A percentile compares a stretch with the other conserved stretches of the same genome.
Evolutionary conservation across 1,140 invertebrate species (phyloP).

Genomic region (Calycopis cecrops): DNA sequence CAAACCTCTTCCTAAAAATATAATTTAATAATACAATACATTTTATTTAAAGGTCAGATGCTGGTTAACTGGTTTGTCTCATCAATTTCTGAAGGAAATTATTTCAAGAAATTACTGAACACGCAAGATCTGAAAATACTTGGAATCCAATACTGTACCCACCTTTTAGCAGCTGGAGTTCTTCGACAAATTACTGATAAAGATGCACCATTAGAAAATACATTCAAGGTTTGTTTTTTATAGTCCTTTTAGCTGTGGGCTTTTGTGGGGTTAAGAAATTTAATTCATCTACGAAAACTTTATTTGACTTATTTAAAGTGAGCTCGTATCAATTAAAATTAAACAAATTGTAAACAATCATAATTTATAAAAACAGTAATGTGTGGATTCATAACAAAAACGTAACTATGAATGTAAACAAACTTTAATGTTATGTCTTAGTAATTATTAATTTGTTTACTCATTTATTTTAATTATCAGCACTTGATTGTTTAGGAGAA

Average conservation of each 20-base stretch:
- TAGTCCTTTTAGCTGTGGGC: not conserved
- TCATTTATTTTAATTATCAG: no score
- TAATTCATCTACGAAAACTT: no score
- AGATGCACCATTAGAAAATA: conserved; percentile 77
- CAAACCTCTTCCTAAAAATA: not conserved
- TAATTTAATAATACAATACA: no score
- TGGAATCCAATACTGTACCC: conserved; percentile 88
- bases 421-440: no score
- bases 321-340: no score
- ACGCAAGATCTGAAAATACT: conserved; percentile 85
- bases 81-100: conserved; percentile 83
- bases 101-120: conserved; percentile 77
- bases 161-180: conserved; percentile 91
- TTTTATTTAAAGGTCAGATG: conserved; percentile 85
- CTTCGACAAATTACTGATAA: conserved; percentile 86
- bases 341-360: no score
- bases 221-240: conserved; percentile 83
- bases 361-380: no score
- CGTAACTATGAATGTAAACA: no score
- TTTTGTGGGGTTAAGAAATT: not conserved
- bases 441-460: no score
- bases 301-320: no score
- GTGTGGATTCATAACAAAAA: no score
- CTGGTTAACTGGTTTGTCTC: conserved; percentile 91
- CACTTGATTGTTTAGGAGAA: no score